Conservation (phyloP, 2,888 invertebrate genomes). For the Plebejus anna region DNA sequence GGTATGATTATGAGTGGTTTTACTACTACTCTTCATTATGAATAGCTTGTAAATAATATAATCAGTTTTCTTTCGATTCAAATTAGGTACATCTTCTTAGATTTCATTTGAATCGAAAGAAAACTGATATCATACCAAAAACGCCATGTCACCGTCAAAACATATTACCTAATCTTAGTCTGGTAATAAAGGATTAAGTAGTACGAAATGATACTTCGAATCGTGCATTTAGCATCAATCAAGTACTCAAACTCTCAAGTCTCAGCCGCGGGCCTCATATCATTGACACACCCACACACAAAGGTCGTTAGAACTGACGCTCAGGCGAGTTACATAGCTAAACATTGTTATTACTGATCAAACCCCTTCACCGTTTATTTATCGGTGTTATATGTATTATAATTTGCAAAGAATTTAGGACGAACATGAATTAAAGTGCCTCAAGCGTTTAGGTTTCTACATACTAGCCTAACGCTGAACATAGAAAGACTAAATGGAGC, state of each 20-base stretch:
- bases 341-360: conserved; percentile 14
- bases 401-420: conserved; percentile 1
- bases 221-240: conserved; percentile 2
- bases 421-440: background rate
- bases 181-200: no score
- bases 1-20: no score
- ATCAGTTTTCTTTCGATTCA: no score
- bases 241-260: background rate
- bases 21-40: no score
- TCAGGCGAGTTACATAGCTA: background rate
- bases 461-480: background rate
- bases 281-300: conserved; percentile 8
- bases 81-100: no score
- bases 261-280: background rate
- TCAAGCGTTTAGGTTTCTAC: background rate
- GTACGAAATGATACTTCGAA: background rate
- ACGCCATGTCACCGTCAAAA: no score
- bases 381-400: background rate
- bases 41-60: no score
- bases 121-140: no score
- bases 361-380: conserved; percentile 15
- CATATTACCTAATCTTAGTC: no score
- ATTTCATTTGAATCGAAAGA: no score
- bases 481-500: background rate
- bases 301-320: background rate